Evolutionary conservation across 2,888 invertebrate species (phyloP).

Genomic region (Parapristionchus giblindavisi): DNA sequence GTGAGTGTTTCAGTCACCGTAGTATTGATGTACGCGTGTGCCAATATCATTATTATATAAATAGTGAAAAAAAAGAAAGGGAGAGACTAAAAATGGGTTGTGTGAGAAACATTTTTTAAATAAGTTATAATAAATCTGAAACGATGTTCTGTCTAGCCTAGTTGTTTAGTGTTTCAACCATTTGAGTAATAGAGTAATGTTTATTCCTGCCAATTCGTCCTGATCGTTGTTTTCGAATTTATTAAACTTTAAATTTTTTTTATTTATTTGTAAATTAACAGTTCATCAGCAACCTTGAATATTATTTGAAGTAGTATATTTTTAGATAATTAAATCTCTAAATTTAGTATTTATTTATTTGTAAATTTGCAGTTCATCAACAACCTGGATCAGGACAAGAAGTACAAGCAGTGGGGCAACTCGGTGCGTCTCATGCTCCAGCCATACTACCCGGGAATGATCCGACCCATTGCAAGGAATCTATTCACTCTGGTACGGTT

Average conservation of each 20-base stretch:
- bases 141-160: too few species aligned
- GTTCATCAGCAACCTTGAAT: conserved; percentile 94
- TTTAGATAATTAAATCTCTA: neutral
- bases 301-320: conserved; percentile 78
- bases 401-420: conserved; percentile 83
- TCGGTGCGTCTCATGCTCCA: conserved; percentile 88
- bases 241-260: neutral
- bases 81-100: too few species aligned
- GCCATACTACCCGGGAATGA: conserved; percentile 97
- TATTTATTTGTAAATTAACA: conserved; percentile 71
- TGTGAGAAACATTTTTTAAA: too few species aligned
- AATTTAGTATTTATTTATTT: neutral
- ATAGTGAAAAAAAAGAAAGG: too few species aligned
- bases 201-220: neutral
- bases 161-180: neutral
- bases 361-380: conserved; percentile 82
- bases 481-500: conserved; percentile 78
- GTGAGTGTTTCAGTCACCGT: conserved; percentile 58
- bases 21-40: too few species aligned
- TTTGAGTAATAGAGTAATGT: neutral
- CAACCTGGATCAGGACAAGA: conserved; percentile 88
- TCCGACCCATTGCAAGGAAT: conserved; percentile 77
- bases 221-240: neutral
- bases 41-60: too few species aligned
- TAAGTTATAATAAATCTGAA: too few species aligned